A percentile compares a stretch with the other conserved stretches of the same genome.
These are phyloP conservation scores for Chloebia gouldiae DNA, from an alignment of 2,113 vertebrate species.

Conservation along the genomic window DNA sequence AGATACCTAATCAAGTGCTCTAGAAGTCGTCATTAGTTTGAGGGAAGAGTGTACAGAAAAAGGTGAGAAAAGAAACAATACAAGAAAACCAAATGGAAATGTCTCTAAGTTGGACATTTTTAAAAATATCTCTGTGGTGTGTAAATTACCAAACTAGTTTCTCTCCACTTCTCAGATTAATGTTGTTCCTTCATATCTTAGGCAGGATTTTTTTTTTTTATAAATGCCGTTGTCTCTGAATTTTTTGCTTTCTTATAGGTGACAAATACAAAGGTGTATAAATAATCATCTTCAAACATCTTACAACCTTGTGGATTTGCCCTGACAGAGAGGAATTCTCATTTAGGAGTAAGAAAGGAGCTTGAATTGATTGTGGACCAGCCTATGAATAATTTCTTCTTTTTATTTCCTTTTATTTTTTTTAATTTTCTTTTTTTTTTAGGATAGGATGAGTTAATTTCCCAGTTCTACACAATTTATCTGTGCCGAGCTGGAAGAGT, in stretches of 20 bases:
- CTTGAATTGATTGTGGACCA: rapidly evolving
- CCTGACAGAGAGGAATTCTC: constrained; percentile 35
- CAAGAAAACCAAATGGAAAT: not conserved
- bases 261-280: not conserved
- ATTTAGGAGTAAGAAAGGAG: not conserved
- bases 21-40: no score
- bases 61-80: not conserved
- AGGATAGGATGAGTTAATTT: constrained; percentile 76
- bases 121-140: not conserved
- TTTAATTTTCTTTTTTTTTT: not conserved
- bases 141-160: not conserved
- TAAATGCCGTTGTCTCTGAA: not conserved
- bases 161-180: not conserved
- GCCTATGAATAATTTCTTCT: not conserved
- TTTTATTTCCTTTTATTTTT: not conserved
- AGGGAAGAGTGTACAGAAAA: not conserved
- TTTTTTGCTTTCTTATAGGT: not conserved
- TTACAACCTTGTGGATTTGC: not conserved
- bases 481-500: constrained; percentile 75
- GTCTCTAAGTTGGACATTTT: not conserved
- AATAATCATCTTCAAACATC: not conserved
- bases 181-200: not conserved
- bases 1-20: not conserved
- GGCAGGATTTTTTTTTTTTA: not conserved
- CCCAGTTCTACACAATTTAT: constrained; percentile 78